Conservation (phyloP, 2,888 invertebrate genomes). For the Acleris emargana region DNA sequence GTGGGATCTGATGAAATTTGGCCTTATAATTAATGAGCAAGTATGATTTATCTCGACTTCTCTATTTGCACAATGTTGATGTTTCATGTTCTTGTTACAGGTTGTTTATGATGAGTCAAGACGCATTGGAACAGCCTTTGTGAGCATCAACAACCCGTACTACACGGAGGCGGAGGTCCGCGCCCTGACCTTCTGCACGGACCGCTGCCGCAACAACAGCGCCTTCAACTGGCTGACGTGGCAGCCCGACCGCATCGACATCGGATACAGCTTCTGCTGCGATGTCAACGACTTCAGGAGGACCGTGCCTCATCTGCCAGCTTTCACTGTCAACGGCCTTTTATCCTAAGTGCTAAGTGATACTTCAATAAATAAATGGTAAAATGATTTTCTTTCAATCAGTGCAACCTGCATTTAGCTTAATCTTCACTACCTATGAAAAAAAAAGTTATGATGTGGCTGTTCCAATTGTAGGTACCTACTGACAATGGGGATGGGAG, state of each 20-base stretch:
- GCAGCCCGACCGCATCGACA: slow-evolving; percentile 73
- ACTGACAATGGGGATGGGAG: too few relatives aligned
- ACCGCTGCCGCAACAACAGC: slow-evolving; percentile 80
- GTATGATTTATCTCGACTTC: too few relatives aligned
- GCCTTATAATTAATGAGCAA: too few relatives aligned
- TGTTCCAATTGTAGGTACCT: too few relatives aligned
- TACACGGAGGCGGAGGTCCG: slow-evolving; percentile 66
- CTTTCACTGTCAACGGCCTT: slow-evolving; percentile 73
- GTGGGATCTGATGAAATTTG: too few relatives aligned
- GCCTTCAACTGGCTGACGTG: slow-evolving; percentile 85
- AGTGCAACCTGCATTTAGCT: too few relatives aligned
- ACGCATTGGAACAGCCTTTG: slow-evolving; percentile 81
- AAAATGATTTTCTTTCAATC: too few relatives aligned
- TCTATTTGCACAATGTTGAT: neutral
- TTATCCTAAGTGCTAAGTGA: slow-evolving; percentile 50
- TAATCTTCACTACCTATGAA: too few relatives aligned
- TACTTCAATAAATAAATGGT: neutral
- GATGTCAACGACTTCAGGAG: slow-evolving; percentile 81
- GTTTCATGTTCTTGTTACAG: slow-evolving; percentile 48
- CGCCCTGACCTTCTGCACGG: slow-evolving; percentile 77
- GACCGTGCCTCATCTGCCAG: slow-evolving; percentile 80
- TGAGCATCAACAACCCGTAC: slow-evolving; percentile 86
- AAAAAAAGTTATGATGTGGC: too few relatives aligned
- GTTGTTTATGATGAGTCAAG: slow-evolving; percentile 80
- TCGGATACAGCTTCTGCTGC: slow-evolving; percentile 86